phyloP scores from a whole-genome alignment of 2,113 vertebrate genomes.

The Callipepla squamata region DNA sequence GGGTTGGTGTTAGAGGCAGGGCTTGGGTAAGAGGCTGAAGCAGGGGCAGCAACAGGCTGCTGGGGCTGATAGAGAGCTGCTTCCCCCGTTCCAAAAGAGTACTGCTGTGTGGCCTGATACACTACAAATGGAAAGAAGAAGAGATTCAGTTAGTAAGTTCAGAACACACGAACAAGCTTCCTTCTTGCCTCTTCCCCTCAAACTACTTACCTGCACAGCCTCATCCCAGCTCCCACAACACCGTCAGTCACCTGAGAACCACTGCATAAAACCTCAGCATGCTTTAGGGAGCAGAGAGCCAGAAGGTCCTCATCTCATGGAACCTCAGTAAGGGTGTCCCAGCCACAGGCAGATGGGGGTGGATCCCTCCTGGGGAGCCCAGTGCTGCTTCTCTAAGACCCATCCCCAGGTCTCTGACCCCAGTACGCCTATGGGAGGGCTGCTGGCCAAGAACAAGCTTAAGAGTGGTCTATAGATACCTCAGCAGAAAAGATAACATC shows the following conservation, averaged over 20 bases:
- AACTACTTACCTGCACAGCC: background rate
- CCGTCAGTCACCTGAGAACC: background rate
- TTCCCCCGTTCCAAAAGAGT: slow-evolving; percentile 85
- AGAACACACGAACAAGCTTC: background rate
- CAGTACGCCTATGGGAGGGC: background rate
- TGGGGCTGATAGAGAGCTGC: slow-evolving; percentile 87
- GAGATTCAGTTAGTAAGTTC: slow-evolving; percentile 62
- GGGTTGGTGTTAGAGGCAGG: slow-evolving; percentile 45
- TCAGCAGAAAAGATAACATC: background rate
- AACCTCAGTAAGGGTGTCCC: background rate
- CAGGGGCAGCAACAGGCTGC: slow-evolving; percentile 79
- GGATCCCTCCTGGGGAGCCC: background rate
- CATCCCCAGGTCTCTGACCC: background rate
- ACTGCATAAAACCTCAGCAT: background rate
- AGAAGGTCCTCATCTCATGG: background rate
- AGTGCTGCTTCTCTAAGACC: background rate
- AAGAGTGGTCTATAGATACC: background rate
- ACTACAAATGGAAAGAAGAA: slow-evolving; percentile 80
- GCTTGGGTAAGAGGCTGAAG: slow-evolving; percentile 77
- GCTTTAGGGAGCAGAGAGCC: background rate
- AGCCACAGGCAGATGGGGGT: background rate
- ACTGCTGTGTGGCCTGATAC: slow-evolving; percentile 87
- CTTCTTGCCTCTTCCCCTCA: background rate
- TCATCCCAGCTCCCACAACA: background rate
- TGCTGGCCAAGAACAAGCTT: background rate